Evolutionary conservation across 2,888 invertebrate genomes (phyloP).

Genomic region (Ormyrus rosae): DNA sequence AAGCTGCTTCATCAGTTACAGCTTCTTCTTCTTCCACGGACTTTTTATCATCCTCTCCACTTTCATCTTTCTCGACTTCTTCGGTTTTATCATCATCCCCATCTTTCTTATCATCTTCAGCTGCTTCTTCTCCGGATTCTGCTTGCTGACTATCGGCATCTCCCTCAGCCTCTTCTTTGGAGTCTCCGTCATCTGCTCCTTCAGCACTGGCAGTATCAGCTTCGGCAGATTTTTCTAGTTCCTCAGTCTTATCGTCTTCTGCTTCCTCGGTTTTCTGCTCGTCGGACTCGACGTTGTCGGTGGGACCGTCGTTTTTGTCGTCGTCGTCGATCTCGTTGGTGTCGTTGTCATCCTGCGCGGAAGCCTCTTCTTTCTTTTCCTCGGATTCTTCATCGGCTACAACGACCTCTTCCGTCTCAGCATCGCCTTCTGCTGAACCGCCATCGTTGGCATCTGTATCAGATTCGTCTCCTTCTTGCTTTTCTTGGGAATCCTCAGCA

Average conservation of each 20-base stretch:
- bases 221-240: slow-evolving; percentile 58
- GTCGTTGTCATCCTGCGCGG: slow-evolving; percentile 50
- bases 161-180: slow-evolving; percentile 49
- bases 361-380: slow-evolving; percentile 54
- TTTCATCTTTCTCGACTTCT: neutral
- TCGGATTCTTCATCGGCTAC: slow-evolving; percentile 35
- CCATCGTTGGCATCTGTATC: slow-evolving; percentile 11
- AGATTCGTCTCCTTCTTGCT: slow-evolving; percentile 15
- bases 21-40: slow-evolving; percentile 31
- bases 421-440: slow-evolving; percentile 27
- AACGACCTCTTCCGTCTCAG: slow-evolving; percentile 2
- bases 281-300: slow-evolving; percentile 47
- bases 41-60: slow-evolving; percentile 52
- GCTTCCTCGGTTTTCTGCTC: slow-evolving; percentile 57
- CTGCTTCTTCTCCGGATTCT: slow-evolving; percentile 57
- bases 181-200: slow-evolving; percentile 51
- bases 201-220: slow-evolving; percentile 52
- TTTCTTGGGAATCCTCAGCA: slow-evolving; percentile 34
- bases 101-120: slow-evolving; percentile 56
- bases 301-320: slow-evolving; percentile 53
- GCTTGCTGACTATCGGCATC: slow-evolving; percentile 35
- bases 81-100: too few relatives aligned
- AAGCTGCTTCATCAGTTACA: slow-evolving; percentile 6
- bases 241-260: slow-evolving; percentile 18
- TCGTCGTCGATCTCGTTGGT: slow-evolving; percentile 47